Evolutionary conservation across 2,113 vertebrate species (phyloP).

Genomic region (Nothoprocta pentlandii): DNA sequence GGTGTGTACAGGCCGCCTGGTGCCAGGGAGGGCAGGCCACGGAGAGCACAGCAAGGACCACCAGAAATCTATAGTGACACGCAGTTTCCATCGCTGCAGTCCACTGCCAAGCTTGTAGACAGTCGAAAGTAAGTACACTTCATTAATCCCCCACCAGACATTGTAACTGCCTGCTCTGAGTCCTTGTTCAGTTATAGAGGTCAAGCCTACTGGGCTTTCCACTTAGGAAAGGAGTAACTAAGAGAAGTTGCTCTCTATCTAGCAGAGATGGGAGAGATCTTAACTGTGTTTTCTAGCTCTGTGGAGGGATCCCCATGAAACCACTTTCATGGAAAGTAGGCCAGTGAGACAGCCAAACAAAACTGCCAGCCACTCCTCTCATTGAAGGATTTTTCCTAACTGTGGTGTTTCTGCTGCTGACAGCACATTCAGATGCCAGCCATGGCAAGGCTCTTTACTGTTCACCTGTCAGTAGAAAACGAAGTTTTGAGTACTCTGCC

Average conservation of each 20-base stretch:
- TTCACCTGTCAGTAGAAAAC: neutral
- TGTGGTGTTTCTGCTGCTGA: neutral
- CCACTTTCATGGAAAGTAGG: neutral
- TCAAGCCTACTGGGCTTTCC: neutral
- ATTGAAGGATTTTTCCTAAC: neutral
- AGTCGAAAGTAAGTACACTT: conserved; percentile 89
- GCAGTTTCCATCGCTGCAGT: conserved; percentile 94
- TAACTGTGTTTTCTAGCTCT: neutral
- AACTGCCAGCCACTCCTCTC: neutral
- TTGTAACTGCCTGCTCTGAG: neutral
- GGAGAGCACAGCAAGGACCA: conserved; percentile 87
- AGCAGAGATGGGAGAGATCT: neutral
- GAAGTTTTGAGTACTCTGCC: neutral
- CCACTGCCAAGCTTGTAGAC: conserved; percentile 95
- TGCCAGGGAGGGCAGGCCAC: conserved; percentile 84
- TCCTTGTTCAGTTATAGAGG: neutral
- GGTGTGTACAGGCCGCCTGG: conserved; percentile 97
- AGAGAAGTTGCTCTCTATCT: neutral
- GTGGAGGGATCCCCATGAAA: neutral
- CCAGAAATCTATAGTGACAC: conserved; percentile 95
- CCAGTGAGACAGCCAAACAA: neutral
- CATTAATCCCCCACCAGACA: fast-evolving
- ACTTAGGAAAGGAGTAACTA: neutral
- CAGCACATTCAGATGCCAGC: neutral
- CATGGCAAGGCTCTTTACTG: neutral